Evolutionary conservation across 2,113 vertebrate genomes (phyloP).

Genomic region (Sinocyclocheilus anophthalmus): DNA sequence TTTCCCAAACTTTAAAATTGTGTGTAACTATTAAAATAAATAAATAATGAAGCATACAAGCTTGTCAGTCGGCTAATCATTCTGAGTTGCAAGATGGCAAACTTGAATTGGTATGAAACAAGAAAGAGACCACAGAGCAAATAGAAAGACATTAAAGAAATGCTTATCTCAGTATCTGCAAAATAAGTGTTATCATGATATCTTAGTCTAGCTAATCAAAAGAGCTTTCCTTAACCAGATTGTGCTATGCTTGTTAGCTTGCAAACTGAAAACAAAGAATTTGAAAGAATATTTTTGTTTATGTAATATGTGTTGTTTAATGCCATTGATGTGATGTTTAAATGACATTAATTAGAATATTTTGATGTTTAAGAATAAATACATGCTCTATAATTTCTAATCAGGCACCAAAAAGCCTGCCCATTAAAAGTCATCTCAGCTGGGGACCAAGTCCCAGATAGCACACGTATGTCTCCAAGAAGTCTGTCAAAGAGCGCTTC

Average conservation of each 20-base stretch:
- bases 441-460: not conserved
- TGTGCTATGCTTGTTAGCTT: not conserved
- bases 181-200: not conserved
- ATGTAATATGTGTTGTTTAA: not conserved
- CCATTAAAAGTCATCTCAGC: not conserved
- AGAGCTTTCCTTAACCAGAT: not conserved
- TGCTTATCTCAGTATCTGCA: not conserved
- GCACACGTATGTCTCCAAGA: not conserved
- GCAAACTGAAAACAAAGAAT: not conserved
- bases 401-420: not conserved
- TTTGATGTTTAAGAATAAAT: not conserved
- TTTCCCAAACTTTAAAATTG: too few species aligned
- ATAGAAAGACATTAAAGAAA: not conserved
- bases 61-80: not conserved
- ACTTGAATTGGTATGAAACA: not conserved
- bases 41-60: not conserved
- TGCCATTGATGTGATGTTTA: not conserved
- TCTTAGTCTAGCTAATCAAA: not conserved
- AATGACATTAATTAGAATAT: not conserved
- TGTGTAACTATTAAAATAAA: too few species aligned
- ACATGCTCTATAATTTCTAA: not conserved
- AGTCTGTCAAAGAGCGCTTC: not conserved
- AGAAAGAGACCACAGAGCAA: not conserved
- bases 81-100: not conserved
- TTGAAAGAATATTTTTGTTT: not conserved